Conservation (phyloP, 2,113 vertebrate genomes). For the Grallaria varia region DNA sequence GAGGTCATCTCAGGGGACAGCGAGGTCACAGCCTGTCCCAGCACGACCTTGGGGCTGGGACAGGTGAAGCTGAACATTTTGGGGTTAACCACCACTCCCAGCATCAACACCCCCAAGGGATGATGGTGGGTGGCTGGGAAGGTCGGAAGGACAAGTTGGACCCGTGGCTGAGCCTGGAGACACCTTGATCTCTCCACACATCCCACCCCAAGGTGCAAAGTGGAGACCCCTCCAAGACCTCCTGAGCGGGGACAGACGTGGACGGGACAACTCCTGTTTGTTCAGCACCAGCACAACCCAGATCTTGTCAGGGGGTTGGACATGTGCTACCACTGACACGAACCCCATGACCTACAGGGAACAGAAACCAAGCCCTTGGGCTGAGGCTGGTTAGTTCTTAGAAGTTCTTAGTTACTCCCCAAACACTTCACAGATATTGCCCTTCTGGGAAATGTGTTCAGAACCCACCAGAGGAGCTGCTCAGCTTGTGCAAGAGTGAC, state of each 20-base stretch:
- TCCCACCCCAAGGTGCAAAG: not conserved
- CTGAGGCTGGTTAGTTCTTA: not conserved
- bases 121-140: not conserved
- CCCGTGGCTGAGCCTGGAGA: not conserved
- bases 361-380: not conserved
- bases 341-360: not conserved
- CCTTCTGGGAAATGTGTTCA: not conserved
- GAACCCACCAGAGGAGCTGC: not conserved
- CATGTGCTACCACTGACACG: not conserved
- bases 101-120: not conserved
- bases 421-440: not conserved
- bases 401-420: not conserved
- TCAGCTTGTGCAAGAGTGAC: not conserved
- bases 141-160: not conserved
- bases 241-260: accelerated
- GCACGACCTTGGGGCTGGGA: not conserved
- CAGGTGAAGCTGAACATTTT: not conserved
- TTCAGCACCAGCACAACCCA: not conserved
- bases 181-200: not conserved
- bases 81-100: not conserved
- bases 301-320: not conserved
- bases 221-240: not conserved
- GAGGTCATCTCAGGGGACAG: slow-evolving; percentile 20
- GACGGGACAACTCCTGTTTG: not conserved
- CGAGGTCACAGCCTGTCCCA: slow-evolving; percentile 62